Evolutionary conservation across 2,888 invertebrate species (phyloP).

Genomic region (Cryptophagus acutangulus): DNA sequence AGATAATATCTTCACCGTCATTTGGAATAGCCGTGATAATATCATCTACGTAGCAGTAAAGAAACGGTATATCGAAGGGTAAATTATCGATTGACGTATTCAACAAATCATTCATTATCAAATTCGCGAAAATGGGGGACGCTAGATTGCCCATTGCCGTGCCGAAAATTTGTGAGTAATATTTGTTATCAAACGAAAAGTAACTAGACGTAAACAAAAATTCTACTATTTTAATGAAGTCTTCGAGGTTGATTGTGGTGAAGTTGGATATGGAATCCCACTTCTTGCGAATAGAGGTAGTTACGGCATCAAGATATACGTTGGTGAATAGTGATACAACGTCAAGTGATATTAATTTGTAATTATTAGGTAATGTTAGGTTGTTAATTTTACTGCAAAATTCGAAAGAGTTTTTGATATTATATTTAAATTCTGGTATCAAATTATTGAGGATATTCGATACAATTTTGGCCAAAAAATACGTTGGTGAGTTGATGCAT

Average conservation of each 20-base stretch:
- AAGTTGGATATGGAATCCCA: background rate
- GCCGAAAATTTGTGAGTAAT: background rate
- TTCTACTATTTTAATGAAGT: background rate
- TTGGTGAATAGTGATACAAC: slow-evolving; percentile 8
- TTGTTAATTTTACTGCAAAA: background rate
- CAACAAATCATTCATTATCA: background rate
- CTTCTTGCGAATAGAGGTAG: background rate
- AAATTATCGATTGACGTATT: background rate
- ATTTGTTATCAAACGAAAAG: background rate
- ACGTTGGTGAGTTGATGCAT: slow-evolving; percentile 4
- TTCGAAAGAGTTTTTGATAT: slow-evolving; percentile 1
- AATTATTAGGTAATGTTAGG: background rate
- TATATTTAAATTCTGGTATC: background rate
- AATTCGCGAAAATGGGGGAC: background rate
- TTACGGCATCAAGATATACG: background rate
- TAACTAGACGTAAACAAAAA: background rate
- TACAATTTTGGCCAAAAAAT: slow-evolving; percentile 1
- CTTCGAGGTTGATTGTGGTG: background rate
- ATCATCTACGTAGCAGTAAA: background rate
- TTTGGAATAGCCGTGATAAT: background rate
- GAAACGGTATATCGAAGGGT: background rate
- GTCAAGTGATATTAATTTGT: slow-evolving; percentile 3
- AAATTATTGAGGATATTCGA: background rate
- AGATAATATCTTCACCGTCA: background rate
- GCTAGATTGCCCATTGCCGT: background rate